These are phyloP conservation scores for Epirrhoe tristata DNA, from an alignment of 2,888 invertebrate species.

Conservation along the genomic window DNA sequence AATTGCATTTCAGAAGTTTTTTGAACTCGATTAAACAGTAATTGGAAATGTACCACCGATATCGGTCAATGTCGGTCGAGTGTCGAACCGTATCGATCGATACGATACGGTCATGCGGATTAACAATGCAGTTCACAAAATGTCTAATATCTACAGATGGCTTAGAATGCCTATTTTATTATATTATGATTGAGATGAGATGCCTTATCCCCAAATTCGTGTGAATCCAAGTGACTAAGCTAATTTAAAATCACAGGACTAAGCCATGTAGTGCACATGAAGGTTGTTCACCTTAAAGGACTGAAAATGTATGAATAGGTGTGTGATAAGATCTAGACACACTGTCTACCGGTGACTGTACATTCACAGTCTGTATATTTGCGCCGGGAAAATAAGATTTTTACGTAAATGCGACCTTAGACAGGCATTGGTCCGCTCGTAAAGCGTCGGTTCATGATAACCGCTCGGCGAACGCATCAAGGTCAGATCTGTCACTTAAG, in stretches of 20 bases:
- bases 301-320: slow-evolving; percentile 24
- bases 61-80: slow-evolving; percentile 41
- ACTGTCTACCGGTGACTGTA: slow-evolving; percentile 3
- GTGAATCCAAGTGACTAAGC: no score
- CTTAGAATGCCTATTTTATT: background rate
- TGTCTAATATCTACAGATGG: slow-evolving; percentile 35
- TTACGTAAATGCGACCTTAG: slow-evolving; percentile 19
- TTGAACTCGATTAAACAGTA: slow-evolving; percentile 24
- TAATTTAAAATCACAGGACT: no score
- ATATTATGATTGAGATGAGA: no score
- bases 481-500: slow-evolving; percentile 71
- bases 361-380: background rate
- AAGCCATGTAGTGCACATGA: slow-evolving; percentile 7
- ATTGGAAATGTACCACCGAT: background rate
- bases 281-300: slow-evolving; percentile 26
- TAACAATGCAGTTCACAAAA: slow-evolving; percentile 45
- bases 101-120: slow-evolving; percentile 31
- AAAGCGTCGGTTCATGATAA: slow-evolving; percentile 52
- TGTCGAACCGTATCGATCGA: slow-evolving; percentile 26
- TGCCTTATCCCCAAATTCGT: no score
- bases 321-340: slow-evolving; percentile 51
- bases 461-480: slow-evolving; percentile 60
- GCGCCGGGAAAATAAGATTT: slow-evolving; percentile 4
- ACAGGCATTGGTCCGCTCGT: slow-evolving; percentile 45
- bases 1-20: slow-evolving; percentile 23